Percentiles rank a stretch among this genome's conserved stretches.
Evolutionary conservation across 2,113 vertebrate species (phyloP).

Genomic region (Triplophysa dalaica): DNA sequence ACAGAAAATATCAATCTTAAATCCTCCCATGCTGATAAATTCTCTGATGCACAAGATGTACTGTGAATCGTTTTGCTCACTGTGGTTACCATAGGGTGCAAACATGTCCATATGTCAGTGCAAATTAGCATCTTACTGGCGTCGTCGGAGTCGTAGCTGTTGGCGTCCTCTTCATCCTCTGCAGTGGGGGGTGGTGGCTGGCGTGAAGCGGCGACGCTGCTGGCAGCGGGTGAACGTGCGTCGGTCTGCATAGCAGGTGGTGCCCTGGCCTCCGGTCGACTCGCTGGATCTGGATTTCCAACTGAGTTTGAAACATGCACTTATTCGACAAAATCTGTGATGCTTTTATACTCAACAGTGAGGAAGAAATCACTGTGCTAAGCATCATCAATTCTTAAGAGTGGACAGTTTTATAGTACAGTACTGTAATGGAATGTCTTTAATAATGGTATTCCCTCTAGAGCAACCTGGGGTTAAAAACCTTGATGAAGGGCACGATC

Average conservation of each 20-base stretch:
- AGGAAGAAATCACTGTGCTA: background rate
- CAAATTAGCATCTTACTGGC: constrained; percentile 72
- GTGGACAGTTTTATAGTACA: too few species aligned
- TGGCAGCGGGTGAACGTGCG: constrained; percentile 57
- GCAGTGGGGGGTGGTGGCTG: constrained; percentile 62
- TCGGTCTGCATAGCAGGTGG: constrained; percentile 63
- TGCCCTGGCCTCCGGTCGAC: constrained; percentile 59
- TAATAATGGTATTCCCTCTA: background rate
- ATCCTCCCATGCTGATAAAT: background rate
- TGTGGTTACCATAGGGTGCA: constrained; percentile 31
- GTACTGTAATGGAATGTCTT: too few species aligned
- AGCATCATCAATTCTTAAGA: background rate
- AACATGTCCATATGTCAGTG: constrained; percentile 31
- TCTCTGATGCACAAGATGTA: constrained; percentile 27
- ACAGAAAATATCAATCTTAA: background rate
- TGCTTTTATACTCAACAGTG: background rate
- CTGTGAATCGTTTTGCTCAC: constrained; percentile 33
- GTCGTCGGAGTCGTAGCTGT: constrained; percentile 86
- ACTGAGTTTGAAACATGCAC: constrained; percentile 19
- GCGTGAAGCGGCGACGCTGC: background rate
- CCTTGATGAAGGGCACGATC: constrained; percentile 2
- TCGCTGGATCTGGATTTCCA: background rate
- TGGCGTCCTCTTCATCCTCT: constrained; percentile 79
- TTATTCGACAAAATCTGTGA: background rate
- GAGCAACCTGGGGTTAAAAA: constrained; percentile 13